Evolutionary conservation across 2,113 vertebrate species (phyloP).

Genomic region (Hiodon alosoides): DNA sequence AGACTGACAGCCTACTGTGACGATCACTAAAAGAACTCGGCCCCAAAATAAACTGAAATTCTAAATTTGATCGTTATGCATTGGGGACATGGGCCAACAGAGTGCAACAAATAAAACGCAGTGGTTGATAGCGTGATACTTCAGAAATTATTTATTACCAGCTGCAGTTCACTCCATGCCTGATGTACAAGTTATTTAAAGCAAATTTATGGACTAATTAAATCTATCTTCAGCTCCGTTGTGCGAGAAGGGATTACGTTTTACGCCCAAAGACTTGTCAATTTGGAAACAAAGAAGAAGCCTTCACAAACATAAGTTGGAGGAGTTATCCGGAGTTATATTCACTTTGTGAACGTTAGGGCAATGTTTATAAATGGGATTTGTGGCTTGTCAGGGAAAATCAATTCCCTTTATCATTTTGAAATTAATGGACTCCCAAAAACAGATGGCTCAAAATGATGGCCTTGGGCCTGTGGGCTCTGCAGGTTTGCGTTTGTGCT

Average conservation of each 20-base stretch:
- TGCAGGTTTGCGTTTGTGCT: not conserved
- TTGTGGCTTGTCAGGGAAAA: not conserved
- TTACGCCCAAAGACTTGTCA: slow-evolving; percentile 22
- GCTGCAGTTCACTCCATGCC: not conserved
- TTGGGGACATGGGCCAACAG: not conserved
- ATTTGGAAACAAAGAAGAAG: slow-evolving; percentile 11
- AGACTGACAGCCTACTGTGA: too few relatives aligned
- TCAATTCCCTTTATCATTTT: not conserved
- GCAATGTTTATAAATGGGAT: not conserved
- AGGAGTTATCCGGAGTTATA: too few relatives aligned
- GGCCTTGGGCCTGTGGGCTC: not conserved
- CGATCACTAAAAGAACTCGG: too few relatives aligned
- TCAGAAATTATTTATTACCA: not conserved
- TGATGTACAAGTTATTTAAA: slow-evolving; percentile 35
- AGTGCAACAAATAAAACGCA: not conserved
- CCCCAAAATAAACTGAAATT: too few relatives aligned
- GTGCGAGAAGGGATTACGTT: slow-evolving; percentile 20
- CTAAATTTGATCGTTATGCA: not conserved
- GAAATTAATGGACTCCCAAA: not conserved
- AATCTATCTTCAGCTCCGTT: slow-evolving; percentile 29
- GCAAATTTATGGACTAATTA: slow-evolving; percentile 37
- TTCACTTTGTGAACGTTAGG: slow-evolving; percentile 1
- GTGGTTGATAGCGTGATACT: not conserved
- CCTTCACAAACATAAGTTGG: slow-evolving; percentile 5
- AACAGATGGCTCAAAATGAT: slow-evolving; percentile 1